phyloP scores from a whole-genome alignment of 2,888 invertebrate species.

The Sympetrum striolatum region DNA sequence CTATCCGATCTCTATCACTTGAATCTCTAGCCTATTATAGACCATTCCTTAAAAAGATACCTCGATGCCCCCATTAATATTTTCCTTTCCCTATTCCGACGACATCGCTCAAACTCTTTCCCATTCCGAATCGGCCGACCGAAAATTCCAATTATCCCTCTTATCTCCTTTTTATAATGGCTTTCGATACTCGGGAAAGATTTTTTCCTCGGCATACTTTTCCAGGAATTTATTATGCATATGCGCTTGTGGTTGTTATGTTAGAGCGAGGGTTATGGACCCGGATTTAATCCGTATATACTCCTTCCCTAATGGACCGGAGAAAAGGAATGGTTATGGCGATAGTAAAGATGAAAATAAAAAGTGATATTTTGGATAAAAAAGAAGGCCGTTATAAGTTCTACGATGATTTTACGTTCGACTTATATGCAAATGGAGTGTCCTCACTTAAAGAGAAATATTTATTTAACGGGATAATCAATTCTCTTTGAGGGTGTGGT shows the following conservation, averaged over 20 bases:
- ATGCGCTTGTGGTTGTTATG: neutral
- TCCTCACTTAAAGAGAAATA: neutral
- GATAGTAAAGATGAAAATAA: neutral
- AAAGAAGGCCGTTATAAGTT: neutral
- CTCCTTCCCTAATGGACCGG: conserved; percentile 8
- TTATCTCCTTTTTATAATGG: neutral
- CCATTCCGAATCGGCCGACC: neutral
- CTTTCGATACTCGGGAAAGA: neutral
- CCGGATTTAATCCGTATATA: neutral
- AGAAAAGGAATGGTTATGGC: neutral
- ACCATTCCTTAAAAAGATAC: neutral
- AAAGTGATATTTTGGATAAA: neutral
- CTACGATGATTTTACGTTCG: neutral
- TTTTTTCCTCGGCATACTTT: neutral
- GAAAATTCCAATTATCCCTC: conserved; percentile 25
- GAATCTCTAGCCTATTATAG: neutral
- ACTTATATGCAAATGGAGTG: neutral
- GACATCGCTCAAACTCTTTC: conserved; percentile 24
- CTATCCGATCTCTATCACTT: neutral
- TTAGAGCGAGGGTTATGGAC: neutral
- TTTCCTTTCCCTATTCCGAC: neutral
- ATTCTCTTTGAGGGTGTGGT: neutral
- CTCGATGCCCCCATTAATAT: conserved; percentile 23
- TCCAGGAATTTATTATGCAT: conserved; percentile 30
- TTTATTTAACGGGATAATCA: neutral